Evolutionary conservation across 2,797 vertebrate genomes (phyloP), one percentile per base, ranked within the genome.

Genomic region (Pseudochaenichthys georgianus): DNA sequence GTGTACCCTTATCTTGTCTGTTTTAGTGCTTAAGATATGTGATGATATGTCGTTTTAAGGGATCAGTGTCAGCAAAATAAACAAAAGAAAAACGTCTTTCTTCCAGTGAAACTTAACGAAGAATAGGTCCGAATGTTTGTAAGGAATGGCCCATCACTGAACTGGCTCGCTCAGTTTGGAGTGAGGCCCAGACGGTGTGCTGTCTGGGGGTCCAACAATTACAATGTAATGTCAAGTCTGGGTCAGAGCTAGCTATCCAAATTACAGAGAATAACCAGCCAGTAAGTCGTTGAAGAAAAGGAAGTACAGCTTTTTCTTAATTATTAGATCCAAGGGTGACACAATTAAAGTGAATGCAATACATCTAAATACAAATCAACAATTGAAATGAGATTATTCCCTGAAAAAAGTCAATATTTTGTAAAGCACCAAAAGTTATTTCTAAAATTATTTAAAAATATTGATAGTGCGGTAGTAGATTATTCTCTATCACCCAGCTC

Each of bases 81-180:
- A 45, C 19, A 28, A 61, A 42, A 3, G 13, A 50, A 64, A 53
- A 50, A 38, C 8, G 3, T 28, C 17, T 34, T 58, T n/a, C 15
- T 46, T n/a, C 52, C 53, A 23, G 31, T 65, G 48, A 71, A 55
- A 74, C 63, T n/a, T 2, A 76, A 68, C 23, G 42, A 28, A 47
- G 62, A 61, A 48, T 1, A 45, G 47, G 38, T 74, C 13, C 46
- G 11, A 53, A 12, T 42, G 15, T 48, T 34, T 70, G 42, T 70
- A 87, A 88, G 28, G 72, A 61, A 69, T 21, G 53, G 53, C 64
- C 63, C 53, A 72, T 81, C 73, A 43, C 51, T 75, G 77, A 80
- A 61, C 62, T 78, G 75, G 48, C 75, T 71, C 19, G 16, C 66
- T 42, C 71, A 69, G 75, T 69, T 66, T 84, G 84, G 81, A 87